These are phyloP conservation scores for Catharus ustulatus DNA, from an alignment of 2,797 vertebrate species.

Conservation along the genomic window DNA sequence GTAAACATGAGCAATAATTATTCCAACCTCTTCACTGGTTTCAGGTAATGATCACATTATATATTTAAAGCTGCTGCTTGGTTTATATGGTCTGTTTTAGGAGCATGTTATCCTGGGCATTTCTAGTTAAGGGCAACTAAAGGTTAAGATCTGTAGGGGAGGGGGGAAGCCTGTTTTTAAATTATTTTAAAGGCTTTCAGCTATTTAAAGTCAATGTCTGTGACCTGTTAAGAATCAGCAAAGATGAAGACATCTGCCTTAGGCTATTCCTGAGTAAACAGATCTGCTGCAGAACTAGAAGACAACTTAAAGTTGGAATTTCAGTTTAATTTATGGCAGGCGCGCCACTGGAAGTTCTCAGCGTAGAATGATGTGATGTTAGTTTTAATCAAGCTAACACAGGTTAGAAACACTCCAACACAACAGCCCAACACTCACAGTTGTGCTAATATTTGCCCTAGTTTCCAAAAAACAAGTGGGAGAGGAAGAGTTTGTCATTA, in stretches of 20 bases:
- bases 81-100: not conserved
- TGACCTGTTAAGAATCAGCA: slow-evolving; percentile 30
- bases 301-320: not conserved
- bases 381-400: not conserved
- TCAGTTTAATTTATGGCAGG: slow-evolving; percentile 36
- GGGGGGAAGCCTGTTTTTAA: not conserved
- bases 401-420: not conserved
- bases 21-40: slow-evolving; percentile 11
- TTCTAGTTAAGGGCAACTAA: slow-evolving; percentile 17
- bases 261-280: slow-evolving; percentile 24
- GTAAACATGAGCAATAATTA: slow-evolving; percentile 46
- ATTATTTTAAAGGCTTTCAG: slow-evolving; percentile 42
- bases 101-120: not conserved
- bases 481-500: slow-evolving; percentile 2
- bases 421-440: not conserved
- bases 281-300: not conserved
- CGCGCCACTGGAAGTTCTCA: not conserved
- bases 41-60: slow-evolving; percentile 8
- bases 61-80: not conserved
- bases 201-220: slow-evolving; percentile 31
- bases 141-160: not conserved
- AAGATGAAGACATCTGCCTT: slow-evolving; percentile 52
- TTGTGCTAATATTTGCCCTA: slow-evolving; percentile 22
- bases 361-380: not conserved
- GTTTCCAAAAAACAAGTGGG: not conserved